Base-by-base conservation (phyloP, 1,140 invertebrate genomes). In the Whitmania pigra region DNA sequence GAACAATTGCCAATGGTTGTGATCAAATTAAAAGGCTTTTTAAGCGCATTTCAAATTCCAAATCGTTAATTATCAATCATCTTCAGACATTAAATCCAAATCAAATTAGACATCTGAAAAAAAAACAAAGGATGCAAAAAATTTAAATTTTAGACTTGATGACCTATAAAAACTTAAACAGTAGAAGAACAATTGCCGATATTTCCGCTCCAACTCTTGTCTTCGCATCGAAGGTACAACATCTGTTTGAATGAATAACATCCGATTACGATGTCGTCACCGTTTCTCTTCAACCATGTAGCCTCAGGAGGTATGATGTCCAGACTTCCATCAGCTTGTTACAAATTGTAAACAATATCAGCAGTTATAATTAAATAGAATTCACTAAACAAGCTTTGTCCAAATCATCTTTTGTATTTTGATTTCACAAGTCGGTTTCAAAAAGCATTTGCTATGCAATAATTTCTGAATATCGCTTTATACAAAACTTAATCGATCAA, bases 101-200 rank as follows among this genome's bases (percentile, higher is more conserved):
- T n/a, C n/a, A n/a, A n/a, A n/a, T n/a, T n/a, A n/a, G n/a, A n/a
- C n/a, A n/a, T n/a, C n/a, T n/a, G n/a, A n/a, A n/a, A n/a, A n/a
- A n/a, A n/a, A n/a, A n/a, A n/a, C n/a, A n/a, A n/a, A n/a, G n/a
- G n/a, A n/a, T n/a, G n/a, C n/a, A n/a, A n/a, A n/a, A n/a, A n/a
- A n/a, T n/a, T n/a, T n/a, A n/a, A n/a, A n/a, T n/a, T n/a, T n/a
- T n/a, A n/a, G n/a, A n/a, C n/a, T n/a, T n/a, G n/a, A n/a, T n/a
- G n/a, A n/a, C n/a, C n/a, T n/a, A n/a, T n/a, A n/a, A n/a, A n/a
- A n/a, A n/a, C n/a, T n/a, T n/a, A n/a, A n/a, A n/a, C n/a, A n/a
- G n/a, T n/a, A n/a, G 43, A 11, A 63, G 57, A 63, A 63, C 57
- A 63, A 15, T 63, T 63, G 22, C 57, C 57, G 11, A 63, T 27